Base-by-base conservation (phyloP, 92 coral and sea anemone species). In the Bergia puertoricense region DNA sequence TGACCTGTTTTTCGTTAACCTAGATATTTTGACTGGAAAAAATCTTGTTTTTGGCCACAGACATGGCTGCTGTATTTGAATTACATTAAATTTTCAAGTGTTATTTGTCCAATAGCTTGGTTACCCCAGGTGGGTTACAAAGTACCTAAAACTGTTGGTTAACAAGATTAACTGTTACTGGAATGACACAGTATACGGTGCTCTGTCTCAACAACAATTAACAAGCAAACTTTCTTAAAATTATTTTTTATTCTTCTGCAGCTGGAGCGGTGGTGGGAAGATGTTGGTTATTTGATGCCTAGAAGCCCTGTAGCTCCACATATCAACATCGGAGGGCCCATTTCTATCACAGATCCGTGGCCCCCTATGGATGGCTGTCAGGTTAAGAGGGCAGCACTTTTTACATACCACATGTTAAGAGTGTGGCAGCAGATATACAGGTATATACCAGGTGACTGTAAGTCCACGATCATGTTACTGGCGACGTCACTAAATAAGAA, bases 251-350 rank as follows among this genome's bases (percentile, higher is more conserved):
- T 77, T 57, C 81, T 42, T 54, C 71, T 51, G 13, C 80, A 97
- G 99, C 89, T 97, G 71, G 94, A 93, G 69, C 74, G 74, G 71
- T 97, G 97, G 97, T 97, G 99, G 99, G 99, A 97, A 74, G 97
- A 97, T 38, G 92, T 86, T 0, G 98, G 94, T 14, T 97, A 97
- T 68, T 84, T 94, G 48, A 59, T 90, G 76, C 90, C 95, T 8
- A 92, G 99, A 54, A 85, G 79, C 59, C 98, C 99, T 3, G 76
- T 96, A 18, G 95, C 98, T 3, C 99, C 99, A 3, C 46, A 83
- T 54, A 76, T 95, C 67, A 97, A 97, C 83, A 82, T 94, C 50
- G 94, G 92, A 41, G 99, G 99, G 4, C 96, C 97, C 16, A 20
- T 95, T 0, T 5, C 76, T 14, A 16, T 86, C 14, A 85, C 73